Base-by-base conservation (phyloP, 2,888 invertebrate genomes). In the Tenthredo distinguenda region DNA sequence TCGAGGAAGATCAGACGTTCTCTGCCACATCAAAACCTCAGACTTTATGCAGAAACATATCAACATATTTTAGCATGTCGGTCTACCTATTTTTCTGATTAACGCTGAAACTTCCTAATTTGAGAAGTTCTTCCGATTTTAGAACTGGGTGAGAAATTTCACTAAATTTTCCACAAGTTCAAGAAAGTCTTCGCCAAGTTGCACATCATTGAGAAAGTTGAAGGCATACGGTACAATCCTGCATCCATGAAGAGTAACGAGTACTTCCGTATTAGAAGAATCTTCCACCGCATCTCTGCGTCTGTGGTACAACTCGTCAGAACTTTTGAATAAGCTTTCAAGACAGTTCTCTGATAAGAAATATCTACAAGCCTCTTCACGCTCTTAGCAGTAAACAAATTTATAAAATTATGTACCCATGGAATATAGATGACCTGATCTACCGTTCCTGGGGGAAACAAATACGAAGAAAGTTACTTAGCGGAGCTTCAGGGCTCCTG, bases 301-400 rank as follows among this genome's bases (percentile, higher is more conserved):
- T 26, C 21, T 1, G 2, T 26, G n/a, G 1, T 72, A 34, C 47
- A 47, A 47, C 43, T 76, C 26, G 31, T 77, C 55, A 55, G 12
- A 77, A 77, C 31, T 77, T 77, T 77, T 55, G 31, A 50, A 50
- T 50, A 34, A 31, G 77, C 77, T 62, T 26, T 31, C 31, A 34
- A 31, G 21, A 2, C 26, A 47, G 12, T 34, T 18, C 50, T 47
- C 15, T 77, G 55, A 47, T 31, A 77, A 50, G 7, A 40, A 50
- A n/a, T 50, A 34, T 55, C 26, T 55, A 34, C 34, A 55, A 77
- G 34, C 18, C 18, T n/a, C 31, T 55, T 31, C n/a, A 10, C 43
- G n/a, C 50, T 15, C 55, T 55, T n/a, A 18, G 76, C 15, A 47
- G 12, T 31, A 55, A 55, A 77, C 6, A 18, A 77, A 50, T 77